Conservation (phyloP, 1,140 invertebrate species). For the Geopemphigus sp. region DNA sequence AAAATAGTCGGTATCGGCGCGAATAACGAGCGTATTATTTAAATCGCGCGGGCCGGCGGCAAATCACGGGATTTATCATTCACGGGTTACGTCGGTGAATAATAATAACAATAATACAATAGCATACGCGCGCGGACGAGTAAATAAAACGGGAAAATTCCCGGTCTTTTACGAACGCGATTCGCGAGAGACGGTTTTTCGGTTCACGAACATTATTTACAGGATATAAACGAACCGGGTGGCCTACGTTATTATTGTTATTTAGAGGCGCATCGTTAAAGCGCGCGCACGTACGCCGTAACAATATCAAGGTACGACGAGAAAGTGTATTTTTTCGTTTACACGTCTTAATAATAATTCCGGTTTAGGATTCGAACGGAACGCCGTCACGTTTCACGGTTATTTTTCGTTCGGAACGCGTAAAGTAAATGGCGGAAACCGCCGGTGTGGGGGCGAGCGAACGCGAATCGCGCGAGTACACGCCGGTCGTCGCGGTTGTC, state of each 20-base stretch:
- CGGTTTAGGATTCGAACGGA: background rate
- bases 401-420: slow-evolving; percentile 2
- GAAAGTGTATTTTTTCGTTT: too few species aligned
- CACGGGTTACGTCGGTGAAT: too few species aligned
- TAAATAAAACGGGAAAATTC: slow-evolving; percentile 4
- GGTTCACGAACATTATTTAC: slow-evolving; percentile 26
- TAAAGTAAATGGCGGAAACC: background rate
- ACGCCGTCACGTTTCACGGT: slow-evolving; percentile 1
- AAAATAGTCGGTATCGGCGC: background rate
- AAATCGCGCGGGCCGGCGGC: too few species aligned
- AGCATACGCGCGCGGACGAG: too few species aligned
- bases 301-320: background rate
- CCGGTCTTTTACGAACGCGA: background rate
- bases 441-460: background rate
- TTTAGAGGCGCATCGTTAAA: too few species aligned
- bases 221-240: slow-evolving; percentile 35
- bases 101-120: too few species aligned
- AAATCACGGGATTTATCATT: slow-evolving; percentile 2
- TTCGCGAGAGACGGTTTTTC: slow-evolving; percentile 5
- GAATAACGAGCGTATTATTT: too few species aligned
- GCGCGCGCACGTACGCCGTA: too few species aligned
- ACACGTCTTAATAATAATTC: slow-evolving; percentile 21
- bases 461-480: too few species aligned
- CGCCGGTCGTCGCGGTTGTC: too few species aligned
- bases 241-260: too few species aligned